Evolutionary conservation across 1,140 invertebrate genomes (phyloP).

Genomic region (Ectropis grisescens): DNA sequence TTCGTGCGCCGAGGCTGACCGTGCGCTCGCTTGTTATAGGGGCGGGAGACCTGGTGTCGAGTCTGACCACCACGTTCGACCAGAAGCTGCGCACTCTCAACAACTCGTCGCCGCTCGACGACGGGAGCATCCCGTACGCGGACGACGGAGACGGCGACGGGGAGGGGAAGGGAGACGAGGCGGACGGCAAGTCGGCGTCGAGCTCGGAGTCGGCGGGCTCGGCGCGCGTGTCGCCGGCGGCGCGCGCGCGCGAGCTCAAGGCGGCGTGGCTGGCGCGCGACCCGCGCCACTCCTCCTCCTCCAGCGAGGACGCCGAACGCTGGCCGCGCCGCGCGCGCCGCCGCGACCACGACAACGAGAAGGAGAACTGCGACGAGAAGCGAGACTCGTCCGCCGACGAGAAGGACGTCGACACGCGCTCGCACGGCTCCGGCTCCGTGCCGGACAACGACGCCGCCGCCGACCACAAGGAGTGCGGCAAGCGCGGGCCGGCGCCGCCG

Average conservation of each 20-base stretch:
- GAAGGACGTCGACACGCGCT: conserved; percentile 55
- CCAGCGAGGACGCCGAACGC: conserved; percentile 40
- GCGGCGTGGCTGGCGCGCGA: too few species aligned
- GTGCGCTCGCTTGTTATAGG: conserved; percentile 19
- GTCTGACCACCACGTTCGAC: conserved; percentile 77
- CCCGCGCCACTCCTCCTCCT: conserved; percentile 39
- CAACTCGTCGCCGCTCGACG: conserved; percentile 66
- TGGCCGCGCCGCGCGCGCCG: conserved; percentile 10
- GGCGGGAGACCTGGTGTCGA: conserved; percentile 74
- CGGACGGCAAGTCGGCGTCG: conserved; percentile 44
- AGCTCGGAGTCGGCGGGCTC: conserved; percentile 27
- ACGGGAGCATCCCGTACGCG: conserved; percentile 66
- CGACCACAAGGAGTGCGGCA: conserved; percentile 24
- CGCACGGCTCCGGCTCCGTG: conserved; percentile 34
- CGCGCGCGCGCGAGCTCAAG: conserved; percentile 33
- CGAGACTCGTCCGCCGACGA: conserved; percentile 25
- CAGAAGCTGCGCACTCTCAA: conserved; percentile 73
- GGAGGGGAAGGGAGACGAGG: conserved; percentile 38
- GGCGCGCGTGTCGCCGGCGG: conserved; percentile 49
- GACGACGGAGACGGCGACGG: conserved; percentile 61
- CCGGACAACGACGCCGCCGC: conserved; percentile 42
- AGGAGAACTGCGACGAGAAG: conserved; percentile 25
- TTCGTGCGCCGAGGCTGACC: too few species aligned
- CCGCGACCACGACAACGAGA: conserved; percentile 37
- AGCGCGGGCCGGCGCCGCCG: conserved; percentile 15